Evolutionary conservation across 2,888 invertebrate species (phyloP).

Genomic region (Monopis laevigella): DNA sequence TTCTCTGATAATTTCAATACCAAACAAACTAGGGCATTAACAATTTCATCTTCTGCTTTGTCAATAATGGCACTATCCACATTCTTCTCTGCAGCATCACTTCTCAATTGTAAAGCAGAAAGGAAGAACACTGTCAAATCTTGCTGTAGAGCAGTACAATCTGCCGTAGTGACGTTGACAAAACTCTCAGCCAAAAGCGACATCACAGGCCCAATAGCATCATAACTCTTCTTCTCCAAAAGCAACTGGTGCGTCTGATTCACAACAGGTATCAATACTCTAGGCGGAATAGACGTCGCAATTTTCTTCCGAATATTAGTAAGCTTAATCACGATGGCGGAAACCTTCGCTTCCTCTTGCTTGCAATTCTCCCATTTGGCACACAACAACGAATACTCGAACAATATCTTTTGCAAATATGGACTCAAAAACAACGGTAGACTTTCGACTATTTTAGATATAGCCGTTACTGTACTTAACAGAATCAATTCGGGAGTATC

Average conservation of each 20-base stretch:
- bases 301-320: slow-evolving; percentile 73
- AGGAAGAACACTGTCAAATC: slow-evolving; percentile 81
- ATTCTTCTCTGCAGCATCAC: slow-evolving; percentile 48
- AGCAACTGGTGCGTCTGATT: slow-evolving; percentile 71
- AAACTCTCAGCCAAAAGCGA: slow-evolving; percentile 79
- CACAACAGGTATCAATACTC: slow-evolving; percentile 81
- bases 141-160: slow-evolving; percentile 72
- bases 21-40: slow-evolving; percentile 80
- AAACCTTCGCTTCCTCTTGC: slow-evolving; percentile 57
- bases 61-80: slow-evolving; percentile 49
- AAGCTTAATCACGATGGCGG: slow-evolving; percentile 67
- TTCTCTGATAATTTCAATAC: slow-evolving; percentile 90
- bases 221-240: slow-evolving; percentile 65
- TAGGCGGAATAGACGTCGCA: slow-evolving; percentile 72
- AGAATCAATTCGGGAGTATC: slow-evolving; percentile 70
- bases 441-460: slow-evolving; percentile 84
- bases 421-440: slow-evolving; percentile 87
- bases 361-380: slow-evolving; percentile 56
- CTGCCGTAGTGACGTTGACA: slow-evolving; percentile 66
- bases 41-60: slow-evolving; percentile 76
- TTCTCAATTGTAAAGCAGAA: slow-evolving; percentile 73
- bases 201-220: slow-evolving; percentile 77
- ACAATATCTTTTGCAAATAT: slow-evolving; percentile 78
- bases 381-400: slow-evolving; percentile 69
- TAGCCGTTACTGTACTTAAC: slow-evolving; percentile 79